Evolutionary conservation across 2,888 invertebrate species (phyloP).

Genomic region (Drosophila koepferae): DNA sequence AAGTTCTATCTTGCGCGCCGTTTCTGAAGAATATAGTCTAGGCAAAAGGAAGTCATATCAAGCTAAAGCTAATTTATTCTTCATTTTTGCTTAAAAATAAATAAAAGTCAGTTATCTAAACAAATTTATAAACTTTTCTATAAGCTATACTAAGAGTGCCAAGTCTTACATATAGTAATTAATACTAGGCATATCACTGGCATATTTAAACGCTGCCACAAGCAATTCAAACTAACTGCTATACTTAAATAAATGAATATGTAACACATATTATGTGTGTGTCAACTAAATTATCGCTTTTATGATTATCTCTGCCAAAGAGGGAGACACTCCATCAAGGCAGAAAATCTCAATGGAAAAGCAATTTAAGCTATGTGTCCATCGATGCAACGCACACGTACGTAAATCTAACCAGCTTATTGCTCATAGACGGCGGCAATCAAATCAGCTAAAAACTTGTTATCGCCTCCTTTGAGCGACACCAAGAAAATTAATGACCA

Average conservation of each 20-base stretch:
- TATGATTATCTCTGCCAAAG: constrained; percentile 7
- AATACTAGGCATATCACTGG: background rate
- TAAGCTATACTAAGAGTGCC: no score
- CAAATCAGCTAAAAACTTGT: constrained; percentile 78
- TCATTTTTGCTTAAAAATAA: no score
- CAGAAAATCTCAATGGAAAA: constrained; percentile 45
- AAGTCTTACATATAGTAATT: no score
- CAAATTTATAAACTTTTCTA: no score
- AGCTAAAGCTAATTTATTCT: no score
- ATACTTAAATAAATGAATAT: constrained; percentile 5
- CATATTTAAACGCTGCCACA: background rate
- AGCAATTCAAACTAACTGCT: background rate
- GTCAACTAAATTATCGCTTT: constrained; percentile 34
- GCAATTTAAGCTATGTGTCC: constrained; percentile 59
- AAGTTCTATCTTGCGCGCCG: no score
- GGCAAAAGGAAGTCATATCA: no score
- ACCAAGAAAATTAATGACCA: constrained; percentile 76
- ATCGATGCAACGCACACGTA: constrained; percentile 22
- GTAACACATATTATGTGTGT: constrained; percentile 9
- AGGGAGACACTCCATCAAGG: constrained; percentile 35
- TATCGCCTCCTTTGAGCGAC: constrained; percentile 78
- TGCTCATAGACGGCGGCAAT: constrained; percentile 74
- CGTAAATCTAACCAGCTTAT: constrained; percentile 55
- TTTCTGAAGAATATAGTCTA: no score
- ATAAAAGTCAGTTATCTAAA: no score